These are phyloP conservation scores for Thera britannica DNA, from an alignment of 2,888 invertebrate genomes.

Conservation along the genomic window DNA sequence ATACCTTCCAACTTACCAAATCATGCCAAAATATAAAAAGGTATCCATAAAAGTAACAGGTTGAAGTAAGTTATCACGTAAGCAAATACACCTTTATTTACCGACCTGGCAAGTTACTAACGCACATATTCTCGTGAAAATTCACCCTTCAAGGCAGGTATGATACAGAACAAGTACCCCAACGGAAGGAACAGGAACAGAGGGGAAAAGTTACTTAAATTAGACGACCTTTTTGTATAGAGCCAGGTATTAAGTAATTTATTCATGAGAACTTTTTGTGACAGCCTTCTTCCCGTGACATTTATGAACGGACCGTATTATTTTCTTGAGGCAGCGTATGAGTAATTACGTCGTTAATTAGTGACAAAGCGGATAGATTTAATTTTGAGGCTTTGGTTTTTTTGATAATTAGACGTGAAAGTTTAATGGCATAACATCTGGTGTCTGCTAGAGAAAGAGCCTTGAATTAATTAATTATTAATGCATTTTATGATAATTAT, in stretches of 20 bases:
- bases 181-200: constrained; percentile 50
- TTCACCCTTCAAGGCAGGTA: constrained; percentile 39
- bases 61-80: constrained; percentile 36
- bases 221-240: constrained; percentile 49
- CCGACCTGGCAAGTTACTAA: constrained; percentile 34
- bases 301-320: constrained; percentile 33
- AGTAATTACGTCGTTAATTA: constrained; percentile 34
- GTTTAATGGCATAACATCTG: not conserved
- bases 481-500: too few relatives aligned
- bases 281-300: constrained; percentile 38
- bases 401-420: constrained; percentile 6
- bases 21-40: constrained; percentile 42
- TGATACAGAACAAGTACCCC: constrained; percentile 35
- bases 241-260: constrained; percentile 50
- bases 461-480: not conserved
- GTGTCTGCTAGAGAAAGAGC: not conserved
- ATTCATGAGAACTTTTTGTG: constrained; percentile 57
- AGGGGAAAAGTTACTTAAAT: constrained; percentile 50
- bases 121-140: constrained; percentile 16
- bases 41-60: constrained; percentile 42
- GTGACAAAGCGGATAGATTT: constrained; percentile 16
- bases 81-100: constrained; percentile 38
- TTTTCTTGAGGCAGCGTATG: constrained; percentile 38
- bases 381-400: constrained; percentile 6
- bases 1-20: constrained; percentile 21